Evolutionary conservation across 2,888 invertebrate genomes (phyloP).

Genomic region (Brenthis hecate): DNA sequence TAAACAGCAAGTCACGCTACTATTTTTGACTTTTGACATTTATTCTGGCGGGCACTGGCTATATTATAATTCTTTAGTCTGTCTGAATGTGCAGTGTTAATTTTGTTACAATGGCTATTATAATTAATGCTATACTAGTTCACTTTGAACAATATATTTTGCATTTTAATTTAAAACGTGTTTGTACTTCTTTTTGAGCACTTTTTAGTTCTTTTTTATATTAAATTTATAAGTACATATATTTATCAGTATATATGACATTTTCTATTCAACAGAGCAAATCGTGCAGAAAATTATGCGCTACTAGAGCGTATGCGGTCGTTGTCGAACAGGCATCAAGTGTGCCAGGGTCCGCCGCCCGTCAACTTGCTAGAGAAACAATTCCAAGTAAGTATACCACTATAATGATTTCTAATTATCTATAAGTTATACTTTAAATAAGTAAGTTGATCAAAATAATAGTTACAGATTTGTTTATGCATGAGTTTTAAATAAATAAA

Average conservation of each 20-base stretch:
- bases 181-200: neutral
- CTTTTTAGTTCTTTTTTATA: neutral
- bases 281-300: slow-evolving; percentile 75
- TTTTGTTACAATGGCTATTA: too few species aligned
- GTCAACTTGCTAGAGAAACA: slow-evolving; percentile 88
- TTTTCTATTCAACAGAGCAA: slow-evolving; percentile 53
- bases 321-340: slow-evolving; percentile 70
- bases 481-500: neutral
- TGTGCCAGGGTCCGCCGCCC: slow-evolving; percentile 77
- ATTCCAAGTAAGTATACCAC: slow-evolving; percentile 82
- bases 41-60: too few species aligned
- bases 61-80: too few species aligned
- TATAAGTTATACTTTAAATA: too few species aligned
- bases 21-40: too few species aligned
- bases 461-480: too few species aligned
- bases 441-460: too few species aligned
- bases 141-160: too few species aligned
- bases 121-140: too few species aligned
- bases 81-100: too few species aligned
- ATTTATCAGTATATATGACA: neutral
- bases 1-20: too few species aligned
- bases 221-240: neutral
- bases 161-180: neutral
- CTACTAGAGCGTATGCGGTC: slow-evolving; percentile 75
- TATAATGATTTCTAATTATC: too few species aligned